phyloP scores from a whole-genome alignment of 2,888 invertebrate species.

The Drosophila stalkeri region DNA sequence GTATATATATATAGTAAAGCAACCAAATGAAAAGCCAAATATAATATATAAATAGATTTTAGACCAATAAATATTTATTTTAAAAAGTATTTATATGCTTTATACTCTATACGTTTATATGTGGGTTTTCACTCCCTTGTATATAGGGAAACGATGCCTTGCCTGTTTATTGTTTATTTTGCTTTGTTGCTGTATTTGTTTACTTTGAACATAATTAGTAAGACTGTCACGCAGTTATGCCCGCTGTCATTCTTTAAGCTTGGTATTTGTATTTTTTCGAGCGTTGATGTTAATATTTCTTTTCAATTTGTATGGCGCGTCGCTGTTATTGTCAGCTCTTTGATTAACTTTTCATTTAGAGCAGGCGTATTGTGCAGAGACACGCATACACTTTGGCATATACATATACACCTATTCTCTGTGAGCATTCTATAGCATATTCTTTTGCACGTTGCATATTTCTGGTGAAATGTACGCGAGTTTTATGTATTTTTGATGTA shows the following conservation, averaged over 20 bases:
- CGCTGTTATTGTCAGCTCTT: slow-evolving; percentile 42
- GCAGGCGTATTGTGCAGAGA: slow-evolving; percentile 8
- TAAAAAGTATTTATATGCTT: background rate
- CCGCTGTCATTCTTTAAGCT: slow-evolving; percentile 53
- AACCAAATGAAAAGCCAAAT: background rate
- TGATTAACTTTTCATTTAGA: slow-evolving; percentile 62
- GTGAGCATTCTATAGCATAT: slow-evolving; percentile 55
- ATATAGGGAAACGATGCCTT: slow-evolving; percentile 18
- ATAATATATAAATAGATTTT: background rate
- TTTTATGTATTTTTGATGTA: slow-evolving; percentile 75
- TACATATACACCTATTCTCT: background rate
- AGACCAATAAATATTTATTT: background rate
- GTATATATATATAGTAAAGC: background rate
- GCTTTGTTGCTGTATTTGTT: slow-evolving; percentile 30
- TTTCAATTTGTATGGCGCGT: slow-evolving; percentile 48
- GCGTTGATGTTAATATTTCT: slow-evolving; percentile 21
- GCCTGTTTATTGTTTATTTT: slow-evolving; percentile 29
- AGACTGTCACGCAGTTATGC: slow-evolving; percentile 66
- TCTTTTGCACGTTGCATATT: slow-evolving; percentile 54
- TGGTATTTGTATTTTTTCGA: slow-evolving; percentile 10
- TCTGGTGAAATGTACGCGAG: slow-evolving; percentile 64
- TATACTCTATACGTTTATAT: background rate
- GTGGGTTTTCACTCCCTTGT: slow-evolving; percentile 23
- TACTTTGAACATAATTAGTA: slow-evolving; percentile 66
- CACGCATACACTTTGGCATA: slow-evolving; percentile 1